Evolutionary conservation across 2,113 vertebrate genomes (phyloP).

Genomic region (Desmodus rotundus): DNA sequence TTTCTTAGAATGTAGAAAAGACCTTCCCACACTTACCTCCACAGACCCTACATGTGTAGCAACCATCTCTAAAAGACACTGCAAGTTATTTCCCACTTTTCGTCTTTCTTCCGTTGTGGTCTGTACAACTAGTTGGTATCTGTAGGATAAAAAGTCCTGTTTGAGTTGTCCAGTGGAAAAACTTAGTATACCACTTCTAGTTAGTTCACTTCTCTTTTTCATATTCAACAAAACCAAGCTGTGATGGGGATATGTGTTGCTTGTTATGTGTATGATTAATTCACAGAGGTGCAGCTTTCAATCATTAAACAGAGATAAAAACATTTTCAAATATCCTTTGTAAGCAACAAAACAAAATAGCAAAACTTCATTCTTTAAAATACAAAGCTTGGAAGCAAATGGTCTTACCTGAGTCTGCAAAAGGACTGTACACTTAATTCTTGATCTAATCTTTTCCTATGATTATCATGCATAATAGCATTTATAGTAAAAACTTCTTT

Average conservation of each 20-base stretch:
- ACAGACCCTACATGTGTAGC: constrained; percentile 78
- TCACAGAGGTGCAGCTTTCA: neutral
- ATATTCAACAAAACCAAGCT: constrained; percentile 15
- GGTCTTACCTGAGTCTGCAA: neutral
- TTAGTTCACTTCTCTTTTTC: neutral
- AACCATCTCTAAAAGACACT: constrained; percentile 79
- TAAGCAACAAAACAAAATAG: neutral
- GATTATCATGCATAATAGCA: neutral
- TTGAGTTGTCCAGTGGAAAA: neutral
- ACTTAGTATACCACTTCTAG: neutral
- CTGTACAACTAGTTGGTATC: constrained; percentile 82
- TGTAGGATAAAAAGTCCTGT: constrained; percentile 54
- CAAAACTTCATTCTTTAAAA: neutral
- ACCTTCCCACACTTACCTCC: constrained; percentile 74
- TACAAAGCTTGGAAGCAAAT: neutral
- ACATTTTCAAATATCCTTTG: neutral
- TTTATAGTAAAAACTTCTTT: neutral
- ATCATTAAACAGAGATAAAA: constrained; percentile 4
- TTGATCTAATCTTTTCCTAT: neutral
- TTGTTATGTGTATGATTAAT: neutral
- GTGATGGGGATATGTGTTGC: neutral
- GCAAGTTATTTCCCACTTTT: constrained; percentile 78
- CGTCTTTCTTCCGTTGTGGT: constrained; percentile 82
- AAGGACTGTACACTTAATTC: neutral
- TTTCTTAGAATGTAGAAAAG: neutral